Base-by-base conservation (phyloP, 2,797 vertebrate species). In the Psittacula derbiana region DNA sequence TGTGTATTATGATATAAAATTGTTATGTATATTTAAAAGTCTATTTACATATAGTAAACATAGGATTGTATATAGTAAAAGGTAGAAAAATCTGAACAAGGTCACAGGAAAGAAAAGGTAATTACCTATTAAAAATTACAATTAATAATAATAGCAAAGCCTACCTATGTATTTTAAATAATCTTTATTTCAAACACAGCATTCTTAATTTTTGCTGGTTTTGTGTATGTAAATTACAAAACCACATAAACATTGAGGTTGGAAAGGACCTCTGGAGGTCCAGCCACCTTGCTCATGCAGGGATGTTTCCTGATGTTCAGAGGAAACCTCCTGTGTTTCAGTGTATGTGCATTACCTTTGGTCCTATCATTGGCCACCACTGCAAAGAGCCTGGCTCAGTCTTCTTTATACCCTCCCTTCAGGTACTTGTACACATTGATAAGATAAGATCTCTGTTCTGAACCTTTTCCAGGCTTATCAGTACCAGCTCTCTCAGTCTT, bases 381-480 rank as follows among this genome's bases (percentile, higher is more conserved):
- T 49, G 10, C 15, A 52, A 74, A 58, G 16, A 81, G 17, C 16
- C 15, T 50, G 25, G 31, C 2, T n/a, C 5, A 19, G 21, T 38
- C 36, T 24, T 47, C 20, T 38, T 69, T 53, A 30, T 13, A 41
- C 3, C 2, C 31, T 65, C n/a, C 24, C 12, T 21, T 17, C 33
- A 61, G n/a, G 11, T 24, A 31, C 16, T 43, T 0, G 0, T 13
- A 76, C 8, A 72, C 10, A 55, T 7, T 28, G 10, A 1, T 36
- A 80, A 60, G 28, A 47, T 24, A 80, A 60, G 28, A 47, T 24
- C 21, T 4, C 19, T 5, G 0, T 3, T 38, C 15, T 14, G 10
- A 90, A 31, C 5, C 31, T 30, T 36, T 12, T 72, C 12, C 33
- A 49, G 10, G 19, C 44, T 44, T 38, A 69, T 24, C 14, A 85